These are phyloP conservation scores for Physocephala rufipes DNA, from an alignment of 2,888 invertebrate species.

Conservation along the genomic window DNA sequence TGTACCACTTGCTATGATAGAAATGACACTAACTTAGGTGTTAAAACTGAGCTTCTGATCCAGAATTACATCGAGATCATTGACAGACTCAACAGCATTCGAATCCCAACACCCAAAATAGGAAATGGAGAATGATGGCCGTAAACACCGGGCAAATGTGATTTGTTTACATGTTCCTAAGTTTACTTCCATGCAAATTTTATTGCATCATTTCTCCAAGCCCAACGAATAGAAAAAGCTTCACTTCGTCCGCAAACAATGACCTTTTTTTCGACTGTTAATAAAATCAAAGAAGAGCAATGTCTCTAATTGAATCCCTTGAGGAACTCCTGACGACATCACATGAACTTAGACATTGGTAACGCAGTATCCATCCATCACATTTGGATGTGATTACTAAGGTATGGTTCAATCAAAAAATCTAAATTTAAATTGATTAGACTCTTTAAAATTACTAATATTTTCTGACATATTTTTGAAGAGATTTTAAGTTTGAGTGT, in stretches of 20 bases:
- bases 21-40: no score
- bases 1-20: no score
- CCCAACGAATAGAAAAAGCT: neutral
- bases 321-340: neutral
- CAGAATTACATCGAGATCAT: no score
- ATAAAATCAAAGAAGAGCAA: slow-evolving; percentile 3
- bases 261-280: neutral
- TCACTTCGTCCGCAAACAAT: neutral
- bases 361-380: no score
- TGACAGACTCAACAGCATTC: no score
- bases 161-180: slow-evolving; percentile 1
- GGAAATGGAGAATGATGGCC: neutral
- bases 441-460: no score
- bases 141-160: neutral
- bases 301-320: neutral
- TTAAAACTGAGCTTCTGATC: no score
- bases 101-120: neutral
- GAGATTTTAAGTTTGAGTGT: no score
- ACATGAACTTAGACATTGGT: neutral
- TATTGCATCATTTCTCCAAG: neutral
- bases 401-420: no score
- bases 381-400: no score
- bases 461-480: no score
- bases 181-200: neutral
- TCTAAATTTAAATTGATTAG: no score